Base-by-base conservation (phyloP, 2,888 invertebrate species). In the Sphaerophoria rueppellii region DNA sequence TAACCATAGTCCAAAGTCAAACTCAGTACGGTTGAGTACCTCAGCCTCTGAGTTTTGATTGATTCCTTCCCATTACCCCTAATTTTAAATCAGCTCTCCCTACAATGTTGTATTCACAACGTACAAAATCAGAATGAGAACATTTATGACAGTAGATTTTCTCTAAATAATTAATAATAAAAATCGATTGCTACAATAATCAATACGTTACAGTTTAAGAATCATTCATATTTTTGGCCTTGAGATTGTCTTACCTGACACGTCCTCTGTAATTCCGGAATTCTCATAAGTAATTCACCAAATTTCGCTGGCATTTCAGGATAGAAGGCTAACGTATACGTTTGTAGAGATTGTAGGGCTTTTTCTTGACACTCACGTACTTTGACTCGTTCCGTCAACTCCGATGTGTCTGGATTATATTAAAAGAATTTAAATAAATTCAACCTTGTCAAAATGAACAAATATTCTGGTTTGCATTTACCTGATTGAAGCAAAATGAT, bases 301-400 rank as follows among this genome's bases (percentile, higher is more conserved):
- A 98, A 98, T 93, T 99, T 98, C 88, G 98, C 96, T 69, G 98
- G 98, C 91, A 96, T 95, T 88, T 97, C 96, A 12, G 98, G 97
- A 92, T 98, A 98, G 92, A 98, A 97, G 34, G 91, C 94, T 87
- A 96, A 93, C 4, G 98, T 98, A 92, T 99, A 99, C 76, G 96
- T 96, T 91, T 98, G 97, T 63, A 99, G 92, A 46, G 98, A 98
- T 90, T 98, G 97, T 69, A 98, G 93, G 32, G 98, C 97, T 90
- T 97, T 97, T 91, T 98, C 98, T 92, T 98, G 98, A 67, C 98
- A 98, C 60, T 96, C 96, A 79, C 98, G 94, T 58, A 98, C 98
- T 92, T 97, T 97, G 89, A 97, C 97, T n/a, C 97, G 96, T 91
- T 98, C 98, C 88, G 96, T 95, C 74, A 99, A 92, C 89, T 98